Conservation (phyloP, 2,888 invertebrate species). For the Epinotia brunnichana region DNA sequence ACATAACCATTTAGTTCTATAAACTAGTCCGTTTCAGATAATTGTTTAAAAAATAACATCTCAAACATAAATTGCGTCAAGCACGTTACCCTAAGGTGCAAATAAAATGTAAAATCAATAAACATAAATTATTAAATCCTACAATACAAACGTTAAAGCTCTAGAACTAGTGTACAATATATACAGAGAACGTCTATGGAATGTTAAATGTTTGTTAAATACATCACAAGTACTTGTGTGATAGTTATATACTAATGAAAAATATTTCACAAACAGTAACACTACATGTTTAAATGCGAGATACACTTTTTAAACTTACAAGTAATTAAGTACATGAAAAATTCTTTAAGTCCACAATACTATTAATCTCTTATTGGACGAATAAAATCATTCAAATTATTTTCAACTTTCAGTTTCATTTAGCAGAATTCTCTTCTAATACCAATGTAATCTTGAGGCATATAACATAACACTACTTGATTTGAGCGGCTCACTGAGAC, state of each 20-base stretch:
- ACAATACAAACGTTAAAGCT: conserved; percentile 81
- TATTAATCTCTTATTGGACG: conserved; percentile 76
- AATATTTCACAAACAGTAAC: conserved; percentile 58
- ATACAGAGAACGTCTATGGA: conserved; percentile 61
- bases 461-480: conserved; percentile 6
- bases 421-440: conserved; percentile 15
- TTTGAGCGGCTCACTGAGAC: not conserved
- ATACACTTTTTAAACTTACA: conserved; percentile 66
- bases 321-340: conserved; percentile 79
- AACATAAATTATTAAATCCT: conserved; percentile 60
- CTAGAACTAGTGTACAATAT: conserved; percentile 79
- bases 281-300: conserved; percentile 68
- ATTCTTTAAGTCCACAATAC: conserved; percentile 68
- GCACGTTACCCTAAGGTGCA: conserved; percentile 49
- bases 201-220: conserved; percentile 43
- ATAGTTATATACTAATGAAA: conserved; percentile 24
- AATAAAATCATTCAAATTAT: conserved; percentile 49
- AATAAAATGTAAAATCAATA: conserved; percentile 59
- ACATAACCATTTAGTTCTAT: not conserved
- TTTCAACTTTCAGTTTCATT: conserved; percentile 22
- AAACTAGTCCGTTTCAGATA: not conserved
- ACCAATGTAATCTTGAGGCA: conserved; percentile 16
- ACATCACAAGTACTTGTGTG: conserved; percentile 27
- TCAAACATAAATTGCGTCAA: conserved; percentile 31
- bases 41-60: conserved; percentile 21